Evolutionary conservation across 2,113 vertebrate genomes (phyloP).

Genomic region (Microcebus murinus): DNA sequence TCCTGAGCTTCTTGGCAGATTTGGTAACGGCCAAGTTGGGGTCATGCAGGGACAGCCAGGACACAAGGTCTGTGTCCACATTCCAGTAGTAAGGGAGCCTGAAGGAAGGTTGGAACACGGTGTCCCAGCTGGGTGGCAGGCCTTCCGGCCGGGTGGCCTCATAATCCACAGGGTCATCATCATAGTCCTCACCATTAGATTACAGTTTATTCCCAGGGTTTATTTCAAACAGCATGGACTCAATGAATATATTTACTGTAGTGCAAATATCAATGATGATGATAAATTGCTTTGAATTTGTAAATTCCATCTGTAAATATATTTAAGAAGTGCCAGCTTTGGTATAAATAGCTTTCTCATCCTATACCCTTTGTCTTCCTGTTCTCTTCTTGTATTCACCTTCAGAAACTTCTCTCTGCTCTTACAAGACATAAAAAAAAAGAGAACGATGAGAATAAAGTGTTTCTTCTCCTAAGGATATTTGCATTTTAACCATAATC

Average conservation of each 20-base stretch:
- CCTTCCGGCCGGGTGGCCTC: slow-evolving; percentile 91
- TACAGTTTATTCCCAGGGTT: neutral
- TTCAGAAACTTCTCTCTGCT: neutral
- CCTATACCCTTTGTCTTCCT: neutral
- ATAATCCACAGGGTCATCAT: slow-evolving; percentile 94
- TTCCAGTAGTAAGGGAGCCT: slow-evolving; percentile 97
- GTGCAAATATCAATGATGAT: neutral
- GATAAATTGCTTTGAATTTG: neutral
- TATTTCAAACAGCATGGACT: neutral
- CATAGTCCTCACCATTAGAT: slow-evolving; percentile 88
- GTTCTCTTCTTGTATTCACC: neutral
- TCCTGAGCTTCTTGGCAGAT: slow-evolving; percentile 89
- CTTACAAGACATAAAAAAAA: neutral
- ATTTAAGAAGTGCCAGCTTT: neutral
- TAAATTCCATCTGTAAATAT: neutral
- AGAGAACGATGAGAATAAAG: neutral
- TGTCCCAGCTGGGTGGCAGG: slow-evolving; percentile 93
- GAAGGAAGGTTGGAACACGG: slow-evolving; percentile 91
- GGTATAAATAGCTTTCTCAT: neutral
- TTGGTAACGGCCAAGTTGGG: slow-evolving; percentile 89
- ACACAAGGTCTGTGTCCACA: slow-evolving; percentile 92
- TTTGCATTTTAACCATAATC: neutral
- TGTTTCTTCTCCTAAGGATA: neutral
- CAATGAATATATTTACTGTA: neutral
- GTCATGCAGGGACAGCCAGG: slow-evolving; percentile 93